Conservation (phyloP, 1,140 invertebrate genomes). For the Drosophila ironensis region DNA sequence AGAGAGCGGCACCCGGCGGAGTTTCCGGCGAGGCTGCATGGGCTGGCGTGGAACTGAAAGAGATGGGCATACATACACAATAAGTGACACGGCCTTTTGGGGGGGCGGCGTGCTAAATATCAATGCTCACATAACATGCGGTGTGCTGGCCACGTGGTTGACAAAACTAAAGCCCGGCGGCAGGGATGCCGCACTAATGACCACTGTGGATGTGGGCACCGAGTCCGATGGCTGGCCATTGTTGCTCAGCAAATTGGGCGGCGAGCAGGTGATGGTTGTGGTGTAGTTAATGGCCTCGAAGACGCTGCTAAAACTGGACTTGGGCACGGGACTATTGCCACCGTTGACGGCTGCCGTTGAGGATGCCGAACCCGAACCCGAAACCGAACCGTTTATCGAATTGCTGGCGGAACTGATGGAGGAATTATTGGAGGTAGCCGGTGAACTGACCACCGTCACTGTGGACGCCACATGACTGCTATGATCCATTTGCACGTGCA, state of each 20-base stretch:
- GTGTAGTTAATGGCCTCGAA: constrained; percentile 66
- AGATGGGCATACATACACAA: background rate
- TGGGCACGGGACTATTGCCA: constrained; percentile 67
- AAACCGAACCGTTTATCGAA: constrained; percentile 6
- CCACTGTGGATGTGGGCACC: constrained; percentile 6
- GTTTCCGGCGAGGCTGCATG: constrained; percentile 47
- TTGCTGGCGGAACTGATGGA: constrained; percentile 48
- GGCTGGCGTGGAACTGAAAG: constrained; percentile 45
- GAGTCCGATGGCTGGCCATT: constrained; percentile 6
- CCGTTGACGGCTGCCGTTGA: constrained; percentile 75
- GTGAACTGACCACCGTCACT: constrained; percentile 76
- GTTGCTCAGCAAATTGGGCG: constrained; percentile 20
- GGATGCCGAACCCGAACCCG: constrained; percentile 36
- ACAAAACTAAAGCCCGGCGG: constrained; percentile 55
- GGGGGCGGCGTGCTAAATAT: too few species aligned
- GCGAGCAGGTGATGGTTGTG: constrained; percentile 8
- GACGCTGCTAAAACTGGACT: constrained; percentile 24
- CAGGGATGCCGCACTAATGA: constrained; percentile 38
- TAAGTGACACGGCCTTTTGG: too few species aligned
- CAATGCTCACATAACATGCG: constrained; percentile 68
- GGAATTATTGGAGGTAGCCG: constrained; percentile 73
- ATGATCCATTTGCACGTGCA: constrained; percentile 69
- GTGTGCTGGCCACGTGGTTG: constrained; percentile 27
- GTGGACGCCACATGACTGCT: constrained; percentile 63
- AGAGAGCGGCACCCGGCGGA: constrained; percentile 22